Evolutionary conservation across 1,140 invertebrate genomes (phyloP), one percentile per base, ranked within the genome.

Genomic region (Leptinotarsa lineolata): DNA sequence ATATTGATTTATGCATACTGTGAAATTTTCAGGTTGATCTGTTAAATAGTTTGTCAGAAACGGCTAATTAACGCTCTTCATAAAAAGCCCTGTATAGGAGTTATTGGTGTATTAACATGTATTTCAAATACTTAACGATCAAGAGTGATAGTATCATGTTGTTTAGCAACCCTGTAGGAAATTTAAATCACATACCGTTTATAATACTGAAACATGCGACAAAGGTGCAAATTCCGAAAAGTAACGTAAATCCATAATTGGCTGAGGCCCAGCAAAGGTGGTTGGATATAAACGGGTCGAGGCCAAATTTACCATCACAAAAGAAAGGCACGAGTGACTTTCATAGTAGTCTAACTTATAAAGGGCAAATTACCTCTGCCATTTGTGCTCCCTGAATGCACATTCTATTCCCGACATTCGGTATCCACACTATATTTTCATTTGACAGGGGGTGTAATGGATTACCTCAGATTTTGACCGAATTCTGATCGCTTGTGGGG

Each of bases 321-420:
- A 39, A 39, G 64, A 24, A 66, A 66, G 64, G 64, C 64, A 66
- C 64, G 64, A 66, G 64, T 66, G 64, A 66, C 64, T 66, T 66
- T 39, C 39, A 39, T 39, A 46, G 64, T 39, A 66, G 22, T 66
- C 22, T 66, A 39, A 66, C 39, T 39, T 66, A 66, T 46, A 66
- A 66, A 66, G 64, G 22, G 22, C 22, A 66, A 66, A 66, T 66
- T 66, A 66, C 64, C 64, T 66, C 39, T 66, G 39, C 64, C 64
- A 66, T 39, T 66, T 66, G 64, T 66, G 30, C n/a, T 66, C 30
- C 39, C 48, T 54, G 15, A 18, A 5, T 54, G 15, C 30, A 66
- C 18, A 44, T 66, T 39, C 18, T 66, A n/a, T 66, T 39, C 18
- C 15, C 15, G 64, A 39, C n/a, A 66, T 66, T 66, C 39, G 22